Base-by-base conservation (phyloP, 2,888 invertebrate genomes). In the Chromoteleia sp. region DNA sequence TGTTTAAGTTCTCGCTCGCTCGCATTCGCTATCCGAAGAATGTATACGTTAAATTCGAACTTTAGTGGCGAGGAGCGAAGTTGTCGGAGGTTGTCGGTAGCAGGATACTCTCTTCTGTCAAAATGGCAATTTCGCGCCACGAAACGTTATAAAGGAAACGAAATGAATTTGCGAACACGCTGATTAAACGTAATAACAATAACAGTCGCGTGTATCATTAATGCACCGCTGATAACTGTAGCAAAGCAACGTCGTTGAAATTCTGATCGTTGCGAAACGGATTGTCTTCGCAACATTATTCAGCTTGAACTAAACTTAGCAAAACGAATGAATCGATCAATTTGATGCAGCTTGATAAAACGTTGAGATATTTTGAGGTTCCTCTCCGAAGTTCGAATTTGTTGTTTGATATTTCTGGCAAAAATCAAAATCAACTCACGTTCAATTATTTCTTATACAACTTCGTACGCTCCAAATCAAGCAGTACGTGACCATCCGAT, bases 31-130 rank as follows among this genome's bases (percentile, higher is more conserved):
- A 70, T 61, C 54, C 67, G 63, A 81, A 81, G 80, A 81, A 75
- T 78, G 65, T 78, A 75, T 63, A 78, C 58, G 75, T 71, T 59
- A 65, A 74, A 59, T 75, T 74, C 63, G 78, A 82, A 75, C 54
- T 75, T 65, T 54, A 41, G 50, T 48, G 56, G 48, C 39, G 50
- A 54, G 21, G 54, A 71, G 45, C 54, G 48, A 67, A 67, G 77
- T 81, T 56, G 68, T 61, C 33, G 61, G 74, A 54, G 73, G 73
- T 54, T 70, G 50, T 70, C 43, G 50, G 61, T 41, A 65, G 61
- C 54, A 45, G 50, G 65, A 30, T 71, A 67, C 59, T 70, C 43
- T 41, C 15, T 48, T 52, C 14, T 21, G 8, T 5, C 29, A 29
- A 54, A 76, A 45, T 21, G 14, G 21, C 50, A 45, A 61, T 52